These are phyloP conservation scores for Drosophila hamatofila DNA, from an alignment of 2,888 invertebrate species.

Conservation along the genomic window DNA sequence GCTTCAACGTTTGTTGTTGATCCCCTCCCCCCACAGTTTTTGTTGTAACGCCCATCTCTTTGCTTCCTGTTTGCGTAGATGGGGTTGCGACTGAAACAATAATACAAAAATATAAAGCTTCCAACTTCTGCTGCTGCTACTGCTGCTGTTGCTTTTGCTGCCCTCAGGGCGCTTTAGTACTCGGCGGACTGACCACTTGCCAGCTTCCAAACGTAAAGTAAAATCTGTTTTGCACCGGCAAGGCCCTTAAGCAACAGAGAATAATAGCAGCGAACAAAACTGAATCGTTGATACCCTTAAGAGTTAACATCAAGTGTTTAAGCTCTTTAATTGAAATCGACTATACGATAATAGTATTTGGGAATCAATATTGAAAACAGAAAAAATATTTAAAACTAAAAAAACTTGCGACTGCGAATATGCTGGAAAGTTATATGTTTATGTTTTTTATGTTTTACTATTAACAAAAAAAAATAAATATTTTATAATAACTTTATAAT, in stretches of 20 bases:
- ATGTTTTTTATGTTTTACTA: too few species aligned
- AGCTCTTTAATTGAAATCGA: background rate
- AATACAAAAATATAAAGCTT: constrained; percentile 64
- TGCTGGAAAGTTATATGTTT: background rate
- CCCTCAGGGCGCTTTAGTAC: constrained; percentile 39
- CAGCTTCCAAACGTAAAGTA: constrained; percentile 56
- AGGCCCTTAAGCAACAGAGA: constrained; percentile 36
- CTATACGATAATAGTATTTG: background rate
- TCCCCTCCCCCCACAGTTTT: constrained; percentile 46
- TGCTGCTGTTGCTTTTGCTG: constrained; percentile 8
- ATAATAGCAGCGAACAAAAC: constrained; percentile 10
- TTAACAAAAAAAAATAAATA: too few species aligned
- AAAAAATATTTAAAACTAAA: background rate
- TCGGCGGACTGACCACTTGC: constrained; percentile 65
- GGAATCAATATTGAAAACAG: background rate
- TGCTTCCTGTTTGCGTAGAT: constrained; percentile 32
- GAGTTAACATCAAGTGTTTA: background rate
- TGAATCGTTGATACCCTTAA: constrained; percentile 38
- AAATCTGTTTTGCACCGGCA: constrained; percentile 61
- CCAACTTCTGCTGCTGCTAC: constrained; percentile 23
- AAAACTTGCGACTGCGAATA: too few species aligned
- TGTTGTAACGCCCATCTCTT: constrained; percentile 41
- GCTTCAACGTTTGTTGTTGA: constrained; percentile 58
- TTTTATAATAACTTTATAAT: background rate
- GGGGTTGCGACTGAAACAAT: constrained; percentile 58